Conservation (phyloP, 2,113 vertebrate species). For the Crotalus viridis region DNA sequence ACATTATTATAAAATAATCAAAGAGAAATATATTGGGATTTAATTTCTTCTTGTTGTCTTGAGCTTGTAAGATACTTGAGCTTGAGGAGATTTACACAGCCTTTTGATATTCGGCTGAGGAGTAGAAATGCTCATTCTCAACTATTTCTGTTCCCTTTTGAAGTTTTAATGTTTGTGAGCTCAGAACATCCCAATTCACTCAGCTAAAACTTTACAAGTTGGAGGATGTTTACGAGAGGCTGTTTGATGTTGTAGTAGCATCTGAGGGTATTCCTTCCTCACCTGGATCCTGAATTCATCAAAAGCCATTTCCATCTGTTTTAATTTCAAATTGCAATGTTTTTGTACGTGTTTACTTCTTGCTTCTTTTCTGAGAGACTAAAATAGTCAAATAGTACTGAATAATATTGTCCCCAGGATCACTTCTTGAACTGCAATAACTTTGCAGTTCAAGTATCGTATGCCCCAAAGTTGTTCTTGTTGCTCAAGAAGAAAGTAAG, state of each 20-base stretch:
- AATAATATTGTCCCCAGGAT: neutral
- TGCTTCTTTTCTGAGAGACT: neutral
- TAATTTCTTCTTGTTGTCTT: neutral
- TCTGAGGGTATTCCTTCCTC: neutral
- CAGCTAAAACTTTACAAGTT: neutral
- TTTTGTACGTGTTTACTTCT: neutral
- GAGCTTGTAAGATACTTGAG: neutral
- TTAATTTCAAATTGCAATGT: neutral
- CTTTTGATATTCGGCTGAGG: neutral
- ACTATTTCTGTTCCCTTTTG: neutral
- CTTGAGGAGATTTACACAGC: neutral
- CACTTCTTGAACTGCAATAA: neutral
- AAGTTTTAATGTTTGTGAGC: neutral
- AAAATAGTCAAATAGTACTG: neutral
- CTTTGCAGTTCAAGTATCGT: neutral
- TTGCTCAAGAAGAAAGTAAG: neutral
- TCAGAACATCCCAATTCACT: neutral
- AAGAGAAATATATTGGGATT: neutral
- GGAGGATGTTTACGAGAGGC: neutral
- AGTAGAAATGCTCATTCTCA: neutral
- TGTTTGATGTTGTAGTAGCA: neutral
- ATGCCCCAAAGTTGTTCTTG: neutral
- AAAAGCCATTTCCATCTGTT: neutral
- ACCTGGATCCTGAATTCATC: neutral
- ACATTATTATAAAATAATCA: neutral